Conservation (phyloP, 2,113 vertebrate species). For the Progne subis region DNA sequence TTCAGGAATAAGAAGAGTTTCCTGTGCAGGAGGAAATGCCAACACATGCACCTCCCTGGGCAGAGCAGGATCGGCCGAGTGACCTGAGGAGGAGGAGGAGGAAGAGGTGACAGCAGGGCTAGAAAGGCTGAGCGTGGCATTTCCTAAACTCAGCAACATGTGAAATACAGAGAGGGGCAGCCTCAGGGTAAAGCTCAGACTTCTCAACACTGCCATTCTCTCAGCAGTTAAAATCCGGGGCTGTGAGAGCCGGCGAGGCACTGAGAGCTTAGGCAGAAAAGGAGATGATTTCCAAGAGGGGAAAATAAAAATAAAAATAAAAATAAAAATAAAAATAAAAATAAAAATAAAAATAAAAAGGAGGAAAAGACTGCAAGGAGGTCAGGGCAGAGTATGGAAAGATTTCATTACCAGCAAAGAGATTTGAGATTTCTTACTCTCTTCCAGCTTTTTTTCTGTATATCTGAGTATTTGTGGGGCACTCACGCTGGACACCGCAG, state of each 20-base stretch:
- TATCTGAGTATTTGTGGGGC: not conserved
- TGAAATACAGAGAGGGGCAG: not conserved
- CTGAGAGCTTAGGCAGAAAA: not conserved
- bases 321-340: not conserved
- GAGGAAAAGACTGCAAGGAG: not conserved
- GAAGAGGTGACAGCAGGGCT: not conserved
- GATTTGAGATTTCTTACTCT: not conserved
- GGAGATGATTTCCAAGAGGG: not conserved
- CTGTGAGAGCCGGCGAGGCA: not conserved
- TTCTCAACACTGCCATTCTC: not conserved
- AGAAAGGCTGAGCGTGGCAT: not conserved
- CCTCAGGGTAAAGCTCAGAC: not conserved
- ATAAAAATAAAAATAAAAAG: not conserved
- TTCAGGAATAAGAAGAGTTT: conserved; percentile 32
- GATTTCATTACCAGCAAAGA: not conserved
- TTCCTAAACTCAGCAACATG: not conserved
- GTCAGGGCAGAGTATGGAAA: conserved; percentile 28
- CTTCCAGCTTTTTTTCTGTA: not conserved
- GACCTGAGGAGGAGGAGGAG: not conserved
- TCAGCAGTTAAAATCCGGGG: not conserved
- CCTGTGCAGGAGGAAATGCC: conserved; percentile 52
- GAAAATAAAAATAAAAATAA: not conserved
- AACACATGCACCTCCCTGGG: not conserved
- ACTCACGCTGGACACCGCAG: fast-evolving
- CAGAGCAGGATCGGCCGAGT: not conserved